These are phyloP conservation scores for Epizoanthus fatuus DNA, from an alignment of 92 coral and sea anemone species.

Conservation along the genomic window DNA sequence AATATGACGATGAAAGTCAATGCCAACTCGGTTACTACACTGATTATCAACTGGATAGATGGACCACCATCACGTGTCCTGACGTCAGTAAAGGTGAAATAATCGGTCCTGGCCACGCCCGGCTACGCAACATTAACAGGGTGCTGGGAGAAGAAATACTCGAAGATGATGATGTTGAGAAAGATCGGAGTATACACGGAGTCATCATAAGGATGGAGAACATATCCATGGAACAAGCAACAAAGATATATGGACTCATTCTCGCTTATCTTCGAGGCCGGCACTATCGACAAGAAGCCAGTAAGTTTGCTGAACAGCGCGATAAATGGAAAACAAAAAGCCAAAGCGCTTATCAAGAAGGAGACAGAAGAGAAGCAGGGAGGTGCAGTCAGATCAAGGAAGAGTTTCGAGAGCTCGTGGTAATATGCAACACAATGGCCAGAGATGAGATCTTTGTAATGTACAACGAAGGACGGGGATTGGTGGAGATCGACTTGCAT, in stretches of 20 bases:
- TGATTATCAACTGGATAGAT: background rate
- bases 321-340: background rate
- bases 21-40: background rate
- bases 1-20: background rate
- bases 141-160: background rate
- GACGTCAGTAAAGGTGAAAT: background rate
- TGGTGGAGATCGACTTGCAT: background rate
- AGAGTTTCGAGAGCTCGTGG: background rate
- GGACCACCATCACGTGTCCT: background rate
- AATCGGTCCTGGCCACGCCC: constrained; percentile 17
- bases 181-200: background rate
- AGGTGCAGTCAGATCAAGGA: background rate
- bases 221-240: background rate
- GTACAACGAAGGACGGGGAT: constrained; percentile 4
- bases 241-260: background rate
- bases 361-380: background rate
- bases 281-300: background rate
- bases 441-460: background rate
- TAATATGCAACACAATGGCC: background rate
- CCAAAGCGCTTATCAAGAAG: background rate
- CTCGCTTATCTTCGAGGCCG: constrained; percentile 2
- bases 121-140: constrained; percentile 20
- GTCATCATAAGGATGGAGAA: background rate
- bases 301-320: too few species aligned
- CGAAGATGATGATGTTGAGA: background rate